phyloP scores from a whole-genome alignment of 2,113 vertebrate genomes.

The Xiphorhynchus elegans region DNA sequence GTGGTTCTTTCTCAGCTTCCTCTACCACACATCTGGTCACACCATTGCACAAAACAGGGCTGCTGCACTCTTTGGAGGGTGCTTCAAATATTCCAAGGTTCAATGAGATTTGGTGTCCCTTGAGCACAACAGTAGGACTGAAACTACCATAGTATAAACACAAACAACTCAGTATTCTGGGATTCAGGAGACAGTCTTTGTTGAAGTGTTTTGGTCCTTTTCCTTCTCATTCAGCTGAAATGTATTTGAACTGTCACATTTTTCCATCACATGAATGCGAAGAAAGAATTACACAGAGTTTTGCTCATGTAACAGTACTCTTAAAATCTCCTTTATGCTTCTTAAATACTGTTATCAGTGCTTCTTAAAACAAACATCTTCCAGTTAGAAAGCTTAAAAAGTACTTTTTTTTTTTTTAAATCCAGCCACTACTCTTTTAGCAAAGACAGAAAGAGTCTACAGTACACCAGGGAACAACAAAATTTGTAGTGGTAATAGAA shows the following conservation, averaged over 20 bases:
- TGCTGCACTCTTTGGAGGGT: neutral
- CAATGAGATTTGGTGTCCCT: neutral
- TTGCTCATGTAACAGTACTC: neutral
- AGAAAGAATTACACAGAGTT: neutral
- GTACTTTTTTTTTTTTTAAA: neutral
- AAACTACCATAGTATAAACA: neutral
- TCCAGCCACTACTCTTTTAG: neutral
- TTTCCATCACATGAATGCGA: neutral
- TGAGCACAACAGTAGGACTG: neutral
- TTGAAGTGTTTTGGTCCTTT: neutral
- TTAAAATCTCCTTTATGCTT: neutral
- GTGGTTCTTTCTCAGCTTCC: fast-evolving
- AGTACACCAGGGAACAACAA: neutral
- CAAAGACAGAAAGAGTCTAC: neutral
- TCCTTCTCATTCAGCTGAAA: neutral
- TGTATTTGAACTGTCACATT: neutral
- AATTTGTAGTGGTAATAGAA: neutral
- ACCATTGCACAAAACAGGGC: fast-evolving
- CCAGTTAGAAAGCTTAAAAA: neutral
- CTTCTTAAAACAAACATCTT: neutral
- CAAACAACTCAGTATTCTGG: neutral
- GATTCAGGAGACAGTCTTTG: neutral
- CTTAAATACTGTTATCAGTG: neutral
- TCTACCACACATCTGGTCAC: neutral
- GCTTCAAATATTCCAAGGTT: neutral